Base-by-base conservation (phyloP, 1,140 invertebrate species). In the Heliothis virescens region DNA sequence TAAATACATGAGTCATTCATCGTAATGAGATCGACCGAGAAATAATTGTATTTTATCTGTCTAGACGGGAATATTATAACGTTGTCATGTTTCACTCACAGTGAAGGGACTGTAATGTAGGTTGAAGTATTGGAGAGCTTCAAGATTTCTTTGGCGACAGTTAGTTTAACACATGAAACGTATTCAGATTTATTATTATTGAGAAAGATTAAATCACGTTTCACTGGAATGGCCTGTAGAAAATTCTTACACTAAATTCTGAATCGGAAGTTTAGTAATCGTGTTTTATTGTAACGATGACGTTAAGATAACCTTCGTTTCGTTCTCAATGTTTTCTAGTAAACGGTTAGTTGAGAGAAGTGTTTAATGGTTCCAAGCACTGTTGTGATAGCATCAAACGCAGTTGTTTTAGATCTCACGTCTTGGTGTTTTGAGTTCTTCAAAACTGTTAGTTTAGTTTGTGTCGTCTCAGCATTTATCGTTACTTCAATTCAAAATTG, bases 1-100 rank as follows among this genome's bases (percentile, higher is more conserved):
- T 67, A 59, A 79, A 79, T 60, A 72, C 57, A 63, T 72, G 77
- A 60, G 77, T 79, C 77, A 79, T 79, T 79, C 53, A 79, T 79
- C 67, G 67, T 79, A 79, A 79, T 62, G n/a, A n/a, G 62, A 10
- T 34, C 29, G 29, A 50, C 59, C 13, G 55, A 48, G 55, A 74
- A 60, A 18, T 21, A 62, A 62, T 60, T 48, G 60, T 73, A 48
- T 34, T 59, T 74, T 60, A 48, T 74, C 16, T 50, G 53, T 57
- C 53, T 76, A 50, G 57, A 76, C 21, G 15, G 41, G 53, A 50
- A 62, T 60, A 48, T 53, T 72, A 34, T 72, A 11, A 72, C 29
- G 52, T 72, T 55, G 26, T 11, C 53, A 72, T 72, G 69, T 41
- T 55, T 72, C 50, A 71, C 67, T 67, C 41, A 62, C 26, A 15